Percentiles rank a stretch among this genome's conserved stretches.
phyloP scores from a whole-genome alignment of 2,113 vertebrate genomes.

The Salminus brasiliensis region DNA sequence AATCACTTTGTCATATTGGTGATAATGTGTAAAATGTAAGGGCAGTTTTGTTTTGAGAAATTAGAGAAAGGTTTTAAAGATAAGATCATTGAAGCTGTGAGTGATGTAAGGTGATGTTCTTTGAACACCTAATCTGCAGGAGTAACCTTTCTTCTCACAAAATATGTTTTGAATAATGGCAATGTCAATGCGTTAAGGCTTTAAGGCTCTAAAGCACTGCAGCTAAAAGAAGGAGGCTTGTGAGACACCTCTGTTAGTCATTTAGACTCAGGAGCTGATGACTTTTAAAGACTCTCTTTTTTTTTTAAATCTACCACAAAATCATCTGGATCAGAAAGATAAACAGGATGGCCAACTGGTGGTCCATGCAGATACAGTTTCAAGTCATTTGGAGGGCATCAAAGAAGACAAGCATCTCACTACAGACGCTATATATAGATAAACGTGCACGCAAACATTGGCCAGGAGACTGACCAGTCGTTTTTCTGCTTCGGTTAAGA shows the following conservation, averaged over 20 bases:
- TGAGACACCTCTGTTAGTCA: constrained; percentile 25
- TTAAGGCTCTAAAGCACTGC: not conserved
- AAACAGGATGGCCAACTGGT: constrained; percentile 34
- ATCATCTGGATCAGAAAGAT: constrained; percentile 43
- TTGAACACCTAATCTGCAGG: not conserved
- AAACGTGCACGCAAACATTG: constrained; percentile 28
- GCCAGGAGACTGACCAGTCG: not conserved
- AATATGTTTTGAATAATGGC: not conserved
- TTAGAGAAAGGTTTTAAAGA: not conserved
- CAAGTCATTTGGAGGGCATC: constrained; percentile 46
- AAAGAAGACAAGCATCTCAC: constrained; percentile 41
- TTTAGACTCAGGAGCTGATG: constrained; percentile 22
- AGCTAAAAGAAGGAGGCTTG: constrained; percentile 24
- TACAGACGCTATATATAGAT: constrained; percentile 49
- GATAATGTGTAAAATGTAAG: too few relatives aligned
- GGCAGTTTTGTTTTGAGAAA: not conserved
- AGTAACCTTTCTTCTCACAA: not conserved
- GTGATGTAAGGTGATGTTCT: not conserved
- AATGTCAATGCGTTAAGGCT: not conserved
- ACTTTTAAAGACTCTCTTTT: constrained; percentile 1
- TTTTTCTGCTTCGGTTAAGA: constrained; percentile 29
- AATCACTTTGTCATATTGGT: too few relatives aligned
- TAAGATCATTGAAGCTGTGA: not conserved
- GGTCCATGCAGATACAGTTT: constrained; percentile 40
- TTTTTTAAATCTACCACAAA: not conserved